Conservation (phyloP, 2,113 vertebrate species). For the Anarrhichthys ocellatus region DNA sequence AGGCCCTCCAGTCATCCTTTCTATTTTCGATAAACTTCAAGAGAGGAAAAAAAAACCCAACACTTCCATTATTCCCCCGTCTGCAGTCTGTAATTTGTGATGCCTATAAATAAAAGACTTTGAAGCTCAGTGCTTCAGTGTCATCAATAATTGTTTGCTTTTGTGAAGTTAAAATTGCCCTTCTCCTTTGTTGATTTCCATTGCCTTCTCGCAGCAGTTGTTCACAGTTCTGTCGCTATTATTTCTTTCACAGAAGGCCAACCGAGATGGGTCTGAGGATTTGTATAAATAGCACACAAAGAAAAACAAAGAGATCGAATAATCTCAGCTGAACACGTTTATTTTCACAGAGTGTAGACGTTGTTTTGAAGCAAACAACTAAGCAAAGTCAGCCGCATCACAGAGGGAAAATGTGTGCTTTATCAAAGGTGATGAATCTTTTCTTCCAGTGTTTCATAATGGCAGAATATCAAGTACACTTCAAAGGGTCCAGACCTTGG, state of each 20-base stretch:
- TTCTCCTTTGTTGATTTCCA: constrained; percentile 35
- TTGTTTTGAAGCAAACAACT: constrained; percentile 28
- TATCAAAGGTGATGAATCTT: constrained; percentile 23
- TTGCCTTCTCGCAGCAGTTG: constrained; percentile 12
- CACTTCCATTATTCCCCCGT: constrained; percentile 23
- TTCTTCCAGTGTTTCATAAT: background rate
- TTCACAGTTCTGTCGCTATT: constrained; percentile 32
- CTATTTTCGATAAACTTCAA: constrained; percentile 56
- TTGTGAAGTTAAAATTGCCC: constrained; percentile 55
- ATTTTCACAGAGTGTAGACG: constrained; percentile 10
- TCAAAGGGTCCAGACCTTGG: background rate
- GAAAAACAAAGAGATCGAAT: constrained; percentile 34
- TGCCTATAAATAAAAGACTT: constrained; percentile 65
- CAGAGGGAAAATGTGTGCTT: constrained; percentile 10
- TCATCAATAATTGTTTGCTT: constrained; percentile 68
- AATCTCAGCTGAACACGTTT: constrained; percentile 28
- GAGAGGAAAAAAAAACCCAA: background rate
- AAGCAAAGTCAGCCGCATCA: background rate
- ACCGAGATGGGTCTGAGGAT: constrained; percentile 9
- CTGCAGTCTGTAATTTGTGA: constrained; percentile 49
- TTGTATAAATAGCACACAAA: constrained; percentile 47
- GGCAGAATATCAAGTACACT: background rate
- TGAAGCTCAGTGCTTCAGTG: constrained; percentile 48
- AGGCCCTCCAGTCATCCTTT: constrained; percentile 32
- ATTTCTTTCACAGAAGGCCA: constrained; percentile 41